Evolutionary conservation across 2,113 vertebrate genomes (phyloP), one percentile per base, ranked within the genome.

Genomic region (Pavo muticus): DNA sequence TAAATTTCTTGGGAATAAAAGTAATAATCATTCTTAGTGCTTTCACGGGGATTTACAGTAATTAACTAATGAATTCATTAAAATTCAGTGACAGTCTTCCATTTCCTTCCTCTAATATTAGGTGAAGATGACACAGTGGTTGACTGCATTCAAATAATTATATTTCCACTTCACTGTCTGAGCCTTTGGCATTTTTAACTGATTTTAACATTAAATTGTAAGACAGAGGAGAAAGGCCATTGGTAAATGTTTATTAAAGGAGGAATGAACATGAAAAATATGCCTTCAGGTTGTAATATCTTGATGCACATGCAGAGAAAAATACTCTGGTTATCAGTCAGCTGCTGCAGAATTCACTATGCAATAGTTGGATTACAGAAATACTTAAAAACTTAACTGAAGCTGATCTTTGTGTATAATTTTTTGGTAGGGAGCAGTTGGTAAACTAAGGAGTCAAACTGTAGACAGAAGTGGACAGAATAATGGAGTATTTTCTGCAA

Each of bases 31-130:
- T 91, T 77, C 84, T 91, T 89, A 64, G 50, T 39, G 25, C 71
- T 94, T 91, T 91, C 84, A 67, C 2, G 1, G 70, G 69, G 37
- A 65, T 84, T 91, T 94, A 70, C 65, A 48, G 39, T 87, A 89
- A 95, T 96, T 88, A 95, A 80, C 80, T 87, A 94, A 95, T 91
- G 45, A 95, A 91, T 94, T 89, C 60, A 90, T 95, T 88, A 93
- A 89, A 91, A 94, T 91, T 84, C 88, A 94, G 73, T 48, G 45
- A n/a, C 81, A 87, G 29, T 77, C 74, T 95, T 94, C 77, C 35
- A 81, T 92, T 94, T 92, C 27, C 30, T 77, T 10, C 32, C 40
- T 42, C 91, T 95, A 84, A 69, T 95, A 59, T 57, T 81, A 80
- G 54, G 60, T 37, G 78, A 83, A 86, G 87, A 91, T 42, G 56